These are phyloP conservation scores for Agrypnus murinus DNA, from an alignment of 2,888 invertebrate species.

Conservation along the genomic window DNA sequence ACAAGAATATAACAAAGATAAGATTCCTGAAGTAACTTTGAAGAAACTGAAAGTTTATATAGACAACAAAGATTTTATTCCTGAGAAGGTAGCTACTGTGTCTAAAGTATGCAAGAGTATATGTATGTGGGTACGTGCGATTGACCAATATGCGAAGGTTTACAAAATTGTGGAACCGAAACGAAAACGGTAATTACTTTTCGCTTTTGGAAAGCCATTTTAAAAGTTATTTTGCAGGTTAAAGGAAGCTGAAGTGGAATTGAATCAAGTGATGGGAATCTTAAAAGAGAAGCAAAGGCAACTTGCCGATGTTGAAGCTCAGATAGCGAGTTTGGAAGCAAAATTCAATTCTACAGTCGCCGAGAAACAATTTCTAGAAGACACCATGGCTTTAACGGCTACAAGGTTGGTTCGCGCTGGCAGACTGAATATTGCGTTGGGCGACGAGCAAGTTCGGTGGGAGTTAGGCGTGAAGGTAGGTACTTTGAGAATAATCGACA, in stretches of 20 bases:
- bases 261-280: slow-evolving; percentile 84
- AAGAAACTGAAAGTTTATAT: slow-evolving; percentile 89
- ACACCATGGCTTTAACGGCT: slow-evolving; percentile 85
- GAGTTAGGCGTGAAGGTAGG: slow-evolving; percentile 80
- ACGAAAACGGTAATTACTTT: slow-evolving; percentile 79
- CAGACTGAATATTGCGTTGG: slow-evolving; percentile 88
- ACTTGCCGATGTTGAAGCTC: slow-evolving; percentile 86
- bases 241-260: slow-evolving; percentile 84
- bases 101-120: slow-evolving; percentile 92
- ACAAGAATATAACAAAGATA: slow-evolving; percentile 90
- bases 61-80: slow-evolving; percentile 89
- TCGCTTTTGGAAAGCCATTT: not conserved
- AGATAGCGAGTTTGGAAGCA: slow-evolving; percentile 74
- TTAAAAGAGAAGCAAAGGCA: slow-evolving; percentile 87
- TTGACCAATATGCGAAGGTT: slow-evolving; percentile 91
- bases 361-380: slow-evolving; percentile 83
- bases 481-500: not conserved
- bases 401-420: slow-evolving; percentile 87
- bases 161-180: slow-evolving; percentile 93
- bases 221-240: slow-evolving; percentile 73
- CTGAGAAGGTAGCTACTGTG: slow-evolving; percentile 88
- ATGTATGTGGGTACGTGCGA: slow-evolving; percentile 94
- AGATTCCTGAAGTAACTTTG: slow-evolving; percentile 83
- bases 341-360: slow-evolving; percentile 82
- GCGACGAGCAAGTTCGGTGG: slow-evolving; percentile 92